Evolutionary conservation across 2,797 vertebrate genomes (phyloP).

Genomic region (Clarias pachynema): DNA sequence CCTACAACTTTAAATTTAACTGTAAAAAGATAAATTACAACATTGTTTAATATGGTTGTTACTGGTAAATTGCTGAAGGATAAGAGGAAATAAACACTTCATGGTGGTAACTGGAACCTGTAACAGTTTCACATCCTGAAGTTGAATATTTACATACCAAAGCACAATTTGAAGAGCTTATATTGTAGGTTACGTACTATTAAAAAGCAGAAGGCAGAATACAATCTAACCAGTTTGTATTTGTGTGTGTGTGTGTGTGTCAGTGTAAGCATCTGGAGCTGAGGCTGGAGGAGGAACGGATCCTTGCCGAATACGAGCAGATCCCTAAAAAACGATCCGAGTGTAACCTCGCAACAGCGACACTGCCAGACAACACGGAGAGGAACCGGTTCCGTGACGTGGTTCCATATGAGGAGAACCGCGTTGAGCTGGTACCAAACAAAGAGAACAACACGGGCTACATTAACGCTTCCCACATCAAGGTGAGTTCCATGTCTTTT

Average conservation of each 20-base stretch:
- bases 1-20: background rate
- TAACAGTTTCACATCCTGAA: background rate
- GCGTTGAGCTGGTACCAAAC: constrained; percentile 92
- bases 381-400: constrained; percentile 93
- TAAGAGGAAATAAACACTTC: background rate
- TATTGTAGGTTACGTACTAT: background rate
- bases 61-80: background rate
- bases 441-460: constrained; percentile 97
- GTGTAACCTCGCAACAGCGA: constrained; percentile 82
- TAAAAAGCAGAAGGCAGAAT: background rate
- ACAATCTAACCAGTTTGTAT: background rate
- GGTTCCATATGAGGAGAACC: constrained; percentile 91
- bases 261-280: constrained; percentile 91
- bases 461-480: constrained; percentile 95
- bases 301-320: constrained; percentile 94
- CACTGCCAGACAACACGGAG: constrained; percentile 86
- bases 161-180: background rate
- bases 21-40: background rate
- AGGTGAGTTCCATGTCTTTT: constrained; percentile 73
- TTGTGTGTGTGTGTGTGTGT: constrained; percentile 23
- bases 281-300: constrained; percentile 90
- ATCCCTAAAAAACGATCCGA: constrained; percentile 90
- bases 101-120: background rate
- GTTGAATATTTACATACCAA: background rate
- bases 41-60: background rate